Evolutionary conservation across 2,888 invertebrate genomes (phyloP).

Genomic region (Gymnosoma rotundatum): DNA sequence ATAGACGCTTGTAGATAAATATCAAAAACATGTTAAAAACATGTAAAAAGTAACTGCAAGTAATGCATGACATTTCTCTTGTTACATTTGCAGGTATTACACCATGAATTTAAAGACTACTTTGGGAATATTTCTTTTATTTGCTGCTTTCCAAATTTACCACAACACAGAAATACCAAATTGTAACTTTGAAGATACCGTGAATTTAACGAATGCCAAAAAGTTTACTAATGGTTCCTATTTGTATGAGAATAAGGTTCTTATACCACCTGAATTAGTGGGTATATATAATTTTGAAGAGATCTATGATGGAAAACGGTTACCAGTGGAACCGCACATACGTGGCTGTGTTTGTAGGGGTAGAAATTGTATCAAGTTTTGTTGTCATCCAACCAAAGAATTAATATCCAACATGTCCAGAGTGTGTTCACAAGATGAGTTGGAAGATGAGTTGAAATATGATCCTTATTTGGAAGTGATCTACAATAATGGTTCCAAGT

Average conservation of each 20-base stretch:
- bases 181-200: conserved; percentile 74
- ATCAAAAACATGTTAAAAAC: conserved; percentile 36
- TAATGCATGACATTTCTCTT: not conserved
- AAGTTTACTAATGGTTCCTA: conserved; percentile 73
- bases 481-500: conserved; percentile 51
- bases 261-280: conserved; percentile 72
- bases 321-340: conserved; percentile 66
- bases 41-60: conserved; percentile 2
- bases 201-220: conserved; percentile 73
- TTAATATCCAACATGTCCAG: conserved; percentile 41
- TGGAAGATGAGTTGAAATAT: conserved; percentile 56
- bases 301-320: conserved; percentile 53
- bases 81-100: conserved; percentile 38
- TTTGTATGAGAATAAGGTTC: conserved; percentile 71
- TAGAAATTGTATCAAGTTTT: conserved; percentile 75
- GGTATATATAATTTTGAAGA: conserved; percentile 72
- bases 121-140: conserved; percentile 44
- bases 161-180: conserved; percentile 56
- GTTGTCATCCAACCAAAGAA: conserved; percentile 73
- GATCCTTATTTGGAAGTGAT: conserved; percentile 63
- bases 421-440: conserved; percentile 47
- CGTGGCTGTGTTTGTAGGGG: conserved; percentile 77
- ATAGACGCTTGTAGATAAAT: conserved; percentile 11
- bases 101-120: conserved; percentile 56
- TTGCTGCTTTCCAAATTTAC: conserved; percentile 36